phyloP scores from a whole-genome alignment of 2,113 vertebrate species.

The Rattus rattus region DNA sequence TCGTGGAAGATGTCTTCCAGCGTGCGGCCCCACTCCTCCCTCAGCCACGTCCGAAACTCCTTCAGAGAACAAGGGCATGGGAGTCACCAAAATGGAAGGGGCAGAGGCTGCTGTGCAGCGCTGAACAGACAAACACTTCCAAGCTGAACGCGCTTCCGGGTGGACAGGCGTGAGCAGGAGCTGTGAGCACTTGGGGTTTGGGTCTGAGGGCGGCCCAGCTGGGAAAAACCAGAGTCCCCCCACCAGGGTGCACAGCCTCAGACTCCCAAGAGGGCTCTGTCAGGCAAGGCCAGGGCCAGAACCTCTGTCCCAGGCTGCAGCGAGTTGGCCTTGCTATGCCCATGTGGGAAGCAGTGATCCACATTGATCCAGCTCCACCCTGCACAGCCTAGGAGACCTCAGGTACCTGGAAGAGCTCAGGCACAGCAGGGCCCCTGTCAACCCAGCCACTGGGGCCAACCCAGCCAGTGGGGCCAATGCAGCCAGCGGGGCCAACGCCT shows the following conservation, averaged over 20 bases:
- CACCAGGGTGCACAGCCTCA: not conserved
- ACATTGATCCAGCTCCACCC: not conserved
- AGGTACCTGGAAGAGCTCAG: fast-evolving
- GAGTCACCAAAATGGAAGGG: no score
- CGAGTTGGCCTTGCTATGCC: not conserved
- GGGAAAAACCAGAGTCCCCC: not conserved
- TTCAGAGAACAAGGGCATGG: constrained; percentile 75
- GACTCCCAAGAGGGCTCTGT: not conserved
- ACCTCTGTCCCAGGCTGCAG: not conserved
- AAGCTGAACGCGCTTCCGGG: not conserved
- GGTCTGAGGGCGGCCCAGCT: not conserved
- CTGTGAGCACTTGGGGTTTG: no score
- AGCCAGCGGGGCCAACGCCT: not conserved
- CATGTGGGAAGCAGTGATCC: not conserved
- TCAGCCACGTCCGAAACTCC: constrained; percentile 98
- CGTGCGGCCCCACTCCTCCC: constrained; percentile 98
- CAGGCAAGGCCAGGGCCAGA: not conserved
- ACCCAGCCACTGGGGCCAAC: fast-evolving
- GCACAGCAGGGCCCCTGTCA: not conserved
- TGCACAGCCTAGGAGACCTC: not conserved
- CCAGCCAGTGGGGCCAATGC: not conserved
- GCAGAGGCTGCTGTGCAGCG: no score
- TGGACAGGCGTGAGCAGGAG: not conserved
- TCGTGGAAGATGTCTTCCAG: constrained; percentile 99
- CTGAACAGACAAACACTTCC: no score